Evolutionary conservation across 2,888 invertebrate genomes (phyloP), one percentile per base, ranked within the genome.

Genomic region (Aleiodes alternator): DNA sequence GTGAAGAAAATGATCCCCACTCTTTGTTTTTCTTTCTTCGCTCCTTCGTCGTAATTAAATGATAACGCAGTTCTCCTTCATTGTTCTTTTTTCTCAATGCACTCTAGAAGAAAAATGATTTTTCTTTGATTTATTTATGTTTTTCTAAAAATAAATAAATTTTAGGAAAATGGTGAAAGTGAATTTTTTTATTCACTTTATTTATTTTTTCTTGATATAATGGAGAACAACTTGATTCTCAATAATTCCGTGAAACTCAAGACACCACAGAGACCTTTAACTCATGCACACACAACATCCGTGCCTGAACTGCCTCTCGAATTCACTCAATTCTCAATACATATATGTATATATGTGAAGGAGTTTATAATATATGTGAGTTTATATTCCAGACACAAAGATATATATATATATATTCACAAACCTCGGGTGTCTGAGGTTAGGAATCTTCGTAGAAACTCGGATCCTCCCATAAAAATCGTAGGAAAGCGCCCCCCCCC

Each of bases 211-310:
- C 29, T 23, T 4, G 16, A 9, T 48, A 64, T 34, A 23, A 7
- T 16, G 43, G 8, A 9, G 14, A 61, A 34, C 6, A 23, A 1
- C 34, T 64, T 8, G 11, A 55, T 14, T 55, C 55, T 43, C 43
- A 43, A 16, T 6, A 61, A 61, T 31, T 61, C 31, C 38, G 14
- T 61, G 61, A 5, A 38, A 61, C 61, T 34, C 4, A 12, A 23
- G 23, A 23, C 23, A 23, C 3, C 61, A 38, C 38, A 61, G 38
- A 7, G 61, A 61, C 61, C 61, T 61, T 61, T 61, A 61, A 61
- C 61, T 61, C 61, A 61, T 38, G 12, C 61, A 34, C 61, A 61
- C 61, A 61, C 61, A 38, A 61, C 61, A 61, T 57, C 57, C 57
- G 57, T 14, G 34, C 61, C 8, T 5, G 8, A n/a, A n/a, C 16